Base-by-base conservation (phyloP, 1,140 invertebrate species). In the Globodera ellingtonae region DNA sequence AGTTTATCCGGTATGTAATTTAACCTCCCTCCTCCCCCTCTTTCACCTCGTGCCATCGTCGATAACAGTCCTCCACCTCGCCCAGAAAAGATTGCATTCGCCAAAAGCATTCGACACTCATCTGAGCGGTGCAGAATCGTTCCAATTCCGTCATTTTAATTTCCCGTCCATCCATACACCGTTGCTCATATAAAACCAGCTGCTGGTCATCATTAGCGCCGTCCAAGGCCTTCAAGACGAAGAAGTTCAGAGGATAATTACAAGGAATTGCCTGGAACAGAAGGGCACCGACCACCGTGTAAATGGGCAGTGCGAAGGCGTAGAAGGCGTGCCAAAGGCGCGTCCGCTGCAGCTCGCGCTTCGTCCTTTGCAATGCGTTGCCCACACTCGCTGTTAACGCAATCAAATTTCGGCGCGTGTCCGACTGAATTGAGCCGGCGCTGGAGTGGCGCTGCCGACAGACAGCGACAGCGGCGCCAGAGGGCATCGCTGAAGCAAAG, bases 161-260 rank as follows among this genome's bases (percentile, higher is more conserved):
- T 74, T 79, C 59, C 24, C 80, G 35, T 69, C 81, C 70, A 44
- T 86, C 78, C 52, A 76, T 24, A 78, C 86, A 87, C 18, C 86
- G 69, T 44, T 78, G 52, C 10, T 89, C 62, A 73, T 88, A 86
- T 35, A 78, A 15, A 48, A 15, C 52, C 73, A 79, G 66, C 35
- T 84, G 35, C 10, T 48, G 48, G 48, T 89, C 87, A 74, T 87
- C 86, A 59, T 89, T 85, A 48, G 81, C 86, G 15, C 87, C 87
- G 72, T 87, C 86, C 21, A 88, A 56, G 6, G 76, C 76, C 83
- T 86, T 35, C 35, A 35, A 35, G 35, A 35, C 35, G 35, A 35
- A 35, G 35, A 35, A 35, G 35, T 35, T 35, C 35, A 35, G 1
- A 35, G 35, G 35, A 35, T 35, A 35, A 35, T 35, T 35, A 80